Conservation (phyloP, 2,888 invertebrate genomes). For the Phengaris alcon region DNA sequence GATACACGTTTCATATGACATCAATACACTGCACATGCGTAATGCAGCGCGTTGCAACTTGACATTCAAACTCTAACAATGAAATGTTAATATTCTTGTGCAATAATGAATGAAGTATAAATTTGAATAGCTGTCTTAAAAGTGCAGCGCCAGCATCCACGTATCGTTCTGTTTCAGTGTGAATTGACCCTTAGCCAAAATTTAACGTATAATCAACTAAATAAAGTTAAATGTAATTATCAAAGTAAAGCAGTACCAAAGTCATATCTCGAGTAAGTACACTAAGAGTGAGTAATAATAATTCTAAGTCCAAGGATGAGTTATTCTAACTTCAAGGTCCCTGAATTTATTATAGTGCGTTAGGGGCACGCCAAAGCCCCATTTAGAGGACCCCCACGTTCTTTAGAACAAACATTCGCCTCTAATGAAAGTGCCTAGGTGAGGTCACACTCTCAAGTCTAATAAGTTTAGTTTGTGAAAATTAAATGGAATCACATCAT, state of each 20-base stretch:
- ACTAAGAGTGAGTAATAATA: neutral
- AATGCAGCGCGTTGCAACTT: no score
- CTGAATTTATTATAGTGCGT: slow-evolving; percentile 2
- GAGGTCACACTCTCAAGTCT: slow-evolving; percentile 11
- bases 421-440: slow-evolving; percentile 20
- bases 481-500: slow-evolving; percentile 2
- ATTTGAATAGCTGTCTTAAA: no score
- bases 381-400: slow-evolving; percentile 25
- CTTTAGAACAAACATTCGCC: slow-evolving; percentile 21
- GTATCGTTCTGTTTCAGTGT: no score
- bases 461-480: slow-evolving; percentile 11
- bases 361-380: slow-evolving; percentile 25
- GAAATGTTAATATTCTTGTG: no score
- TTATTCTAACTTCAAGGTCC: slow-evolving; percentile 17
- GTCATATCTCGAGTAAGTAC: neutral
- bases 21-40: no score
- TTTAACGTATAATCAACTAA: no score
- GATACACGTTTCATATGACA: no score
- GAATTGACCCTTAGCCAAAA: no score
- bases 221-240: neutral
- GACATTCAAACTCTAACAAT: no score
- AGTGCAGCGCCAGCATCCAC: no score
- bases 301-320: slow-evolving; percentile 1
- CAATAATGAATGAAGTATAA: no score
- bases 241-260: neutral